phyloP scores from a whole-genome alignment of 2,797 vertebrate genomes.

The Hemitrygon akajei region DNA sequence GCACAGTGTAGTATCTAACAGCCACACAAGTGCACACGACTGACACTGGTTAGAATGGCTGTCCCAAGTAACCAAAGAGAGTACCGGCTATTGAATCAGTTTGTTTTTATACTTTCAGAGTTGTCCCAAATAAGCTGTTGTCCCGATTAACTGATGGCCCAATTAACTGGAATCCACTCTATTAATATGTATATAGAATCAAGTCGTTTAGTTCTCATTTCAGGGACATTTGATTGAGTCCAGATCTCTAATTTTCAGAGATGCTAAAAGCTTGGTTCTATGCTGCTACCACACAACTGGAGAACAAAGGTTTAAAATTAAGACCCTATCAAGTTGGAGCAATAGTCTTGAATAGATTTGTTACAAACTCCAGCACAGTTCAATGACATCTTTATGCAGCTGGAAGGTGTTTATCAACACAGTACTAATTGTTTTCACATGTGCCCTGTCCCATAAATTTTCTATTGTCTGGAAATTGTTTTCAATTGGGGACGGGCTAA shows the following conservation, averaged over 20 bases:
- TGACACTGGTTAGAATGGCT: too few species aligned
- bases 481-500: not conserved
- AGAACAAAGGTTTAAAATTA: not conserved
- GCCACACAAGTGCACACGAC: too few species aligned
- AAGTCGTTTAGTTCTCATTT: not conserved
- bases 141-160: too few species aligned
- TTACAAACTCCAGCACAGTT: not conserved
- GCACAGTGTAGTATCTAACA: too few species aligned
- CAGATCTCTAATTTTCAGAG: not conserved
- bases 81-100: too few species aligned
- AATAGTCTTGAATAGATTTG: not conserved
- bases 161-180: too few species aligned
- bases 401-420: slow-evolving; percentile 13
- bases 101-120: too few species aligned
- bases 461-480: too few species aligned
- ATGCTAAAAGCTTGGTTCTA: too few species aligned
- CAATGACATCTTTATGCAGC: not conserved
- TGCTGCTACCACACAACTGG: not conserved
- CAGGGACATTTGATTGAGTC: not conserved
- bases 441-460: not conserved
- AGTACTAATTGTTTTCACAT: not conserved
- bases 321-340: not conserved
- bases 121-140: too few species aligned
- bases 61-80: too few species aligned
- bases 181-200: not conserved